A percentile compares a stretch with the other conserved stretches of the same genome.
Evolutionary conservation across 2,113 vertebrate genomes (phyloP).

Genomic region (Onychostruthus taczanowskii): DNA sequence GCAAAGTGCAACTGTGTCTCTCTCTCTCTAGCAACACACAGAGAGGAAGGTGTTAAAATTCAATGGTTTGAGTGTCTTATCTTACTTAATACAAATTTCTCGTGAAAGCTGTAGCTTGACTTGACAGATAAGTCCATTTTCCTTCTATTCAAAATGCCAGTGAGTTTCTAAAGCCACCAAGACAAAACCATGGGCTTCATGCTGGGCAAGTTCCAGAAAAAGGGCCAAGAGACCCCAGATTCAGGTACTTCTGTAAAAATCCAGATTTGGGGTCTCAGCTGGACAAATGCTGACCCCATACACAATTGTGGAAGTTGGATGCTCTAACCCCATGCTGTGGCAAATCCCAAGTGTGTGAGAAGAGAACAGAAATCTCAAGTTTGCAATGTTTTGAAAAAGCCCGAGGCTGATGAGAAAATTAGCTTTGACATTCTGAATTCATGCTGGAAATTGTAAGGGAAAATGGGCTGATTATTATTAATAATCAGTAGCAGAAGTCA

Average conservation of each 20-base stretch:
- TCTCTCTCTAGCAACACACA: not conserved
- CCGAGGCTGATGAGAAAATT: slow-evolving; percentile 49
- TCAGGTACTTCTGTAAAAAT: not conserved
- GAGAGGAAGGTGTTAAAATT: not conserved
- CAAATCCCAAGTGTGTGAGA: not conserved
- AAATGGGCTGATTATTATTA: slow-evolving; percentile 38
- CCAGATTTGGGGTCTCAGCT: not conserved
- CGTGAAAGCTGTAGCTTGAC: not conserved
- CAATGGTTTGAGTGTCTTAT: not conserved
- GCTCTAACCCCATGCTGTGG: not conserved
- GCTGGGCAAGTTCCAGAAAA: slow-evolving; percentile 44
- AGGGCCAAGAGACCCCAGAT: not conserved
- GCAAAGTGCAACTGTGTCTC: not conserved
- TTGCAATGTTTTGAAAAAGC: not conserved
- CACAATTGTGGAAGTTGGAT: not conserved
- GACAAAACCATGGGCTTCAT: not conserved
- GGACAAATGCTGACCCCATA: not conserved
- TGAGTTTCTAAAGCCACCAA: slow-evolving; percentile 7
- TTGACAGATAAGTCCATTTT: not conserved
- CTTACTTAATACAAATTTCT: not conserved
- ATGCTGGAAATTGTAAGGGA: slow-evolving; percentile 31
- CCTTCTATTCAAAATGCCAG: not conserved
- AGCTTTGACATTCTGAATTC: slow-evolving; percentile 58
- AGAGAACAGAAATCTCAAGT: not conserved
- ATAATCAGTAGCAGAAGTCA: slow-evolving; percentile 63